Evolutionary conservation across 1,140 invertebrate species (phyloP).

Genomic region (Drosophila mayri): DNA sequence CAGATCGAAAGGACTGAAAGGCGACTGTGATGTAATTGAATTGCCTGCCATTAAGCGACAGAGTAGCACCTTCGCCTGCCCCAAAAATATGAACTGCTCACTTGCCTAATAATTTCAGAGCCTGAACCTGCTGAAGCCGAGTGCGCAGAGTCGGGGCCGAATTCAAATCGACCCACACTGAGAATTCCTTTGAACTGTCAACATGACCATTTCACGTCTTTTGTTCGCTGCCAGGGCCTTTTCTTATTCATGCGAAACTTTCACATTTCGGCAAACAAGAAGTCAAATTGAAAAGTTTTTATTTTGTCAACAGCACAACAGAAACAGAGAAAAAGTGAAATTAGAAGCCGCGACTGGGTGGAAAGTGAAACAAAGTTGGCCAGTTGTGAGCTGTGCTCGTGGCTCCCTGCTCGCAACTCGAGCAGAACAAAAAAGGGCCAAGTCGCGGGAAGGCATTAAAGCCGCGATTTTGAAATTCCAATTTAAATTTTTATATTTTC

Average conservation of each 20-base stretch:
- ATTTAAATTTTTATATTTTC: constrained; percentile 19
- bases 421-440: constrained; percentile 39
- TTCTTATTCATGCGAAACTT: constrained; percentile 55
- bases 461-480: background rate
- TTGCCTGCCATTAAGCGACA: constrained; percentile 46
- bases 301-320: constrained; percentile 44
- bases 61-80: constrained; percentile 22
- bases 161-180: constrained; percentile 36
- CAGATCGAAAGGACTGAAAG: constrained; percentile 7
- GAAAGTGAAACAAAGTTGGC: constrained; percentile 57
- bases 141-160: background rate
- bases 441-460: constrained; percentile 33
- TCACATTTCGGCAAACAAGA: constrained; percentile 51
- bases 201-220: constrained; percentile 43
- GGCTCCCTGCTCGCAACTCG: constrained; percentile 15
- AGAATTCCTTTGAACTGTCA: constrained; percentile 48
- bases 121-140: background rate
- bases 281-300: constrained; percentile 73
- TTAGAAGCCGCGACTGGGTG: constrained; percentile 47
- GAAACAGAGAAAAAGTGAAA: constrained; percentile 44
- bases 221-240: constrained; percentile 30
- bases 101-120: constrained; percentile 26
- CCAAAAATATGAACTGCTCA: constrained; percentile 20
- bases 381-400: constrained; percentile 25
- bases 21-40: constrained; percentile 36